phyloP scores from a whole-genome alignment of 2,113 vertebrate species.

The Tetrao urogallus region DNA sequence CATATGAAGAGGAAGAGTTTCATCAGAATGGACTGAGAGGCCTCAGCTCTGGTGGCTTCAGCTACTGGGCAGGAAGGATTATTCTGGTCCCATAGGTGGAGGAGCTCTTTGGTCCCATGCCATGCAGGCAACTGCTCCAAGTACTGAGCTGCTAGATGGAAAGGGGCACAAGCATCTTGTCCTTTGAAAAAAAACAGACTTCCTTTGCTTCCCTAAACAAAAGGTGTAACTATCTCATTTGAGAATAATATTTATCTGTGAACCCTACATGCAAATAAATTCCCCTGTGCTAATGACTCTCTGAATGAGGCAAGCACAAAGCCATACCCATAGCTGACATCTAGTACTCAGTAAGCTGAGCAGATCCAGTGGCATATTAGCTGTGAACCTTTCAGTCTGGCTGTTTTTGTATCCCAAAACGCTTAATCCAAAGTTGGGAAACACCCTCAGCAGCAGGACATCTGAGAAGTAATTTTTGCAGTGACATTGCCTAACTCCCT shows the following conservation, averaged over 20 bases:
- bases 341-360: background rate
- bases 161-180: background rate
- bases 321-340: background rate
- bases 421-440: background rate
- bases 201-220: background rate
- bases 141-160: background rate
- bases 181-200: background rate
- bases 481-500: background rate
- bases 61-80: fast-evolving
- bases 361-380: background rate
- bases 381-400: background rate
- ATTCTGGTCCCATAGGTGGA: background rate
- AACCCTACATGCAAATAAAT: background rate
- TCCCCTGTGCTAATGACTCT: background rate
- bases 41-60: background rate
- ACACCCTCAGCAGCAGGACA: background rate
- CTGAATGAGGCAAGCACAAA: background rate
- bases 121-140: background rate
- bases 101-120: background rate
- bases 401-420: background rate
- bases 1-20: background rate
- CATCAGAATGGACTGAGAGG: background rate
- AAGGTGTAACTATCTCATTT: background rate
- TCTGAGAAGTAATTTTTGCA: background rate
- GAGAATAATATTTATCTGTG: background rate